Evolutionary conservation across 2,888 invertebrate genomes (phyloP), one percentile per base, ranked within the genome.

Genomic region (Sinelater perroti): DNA sequence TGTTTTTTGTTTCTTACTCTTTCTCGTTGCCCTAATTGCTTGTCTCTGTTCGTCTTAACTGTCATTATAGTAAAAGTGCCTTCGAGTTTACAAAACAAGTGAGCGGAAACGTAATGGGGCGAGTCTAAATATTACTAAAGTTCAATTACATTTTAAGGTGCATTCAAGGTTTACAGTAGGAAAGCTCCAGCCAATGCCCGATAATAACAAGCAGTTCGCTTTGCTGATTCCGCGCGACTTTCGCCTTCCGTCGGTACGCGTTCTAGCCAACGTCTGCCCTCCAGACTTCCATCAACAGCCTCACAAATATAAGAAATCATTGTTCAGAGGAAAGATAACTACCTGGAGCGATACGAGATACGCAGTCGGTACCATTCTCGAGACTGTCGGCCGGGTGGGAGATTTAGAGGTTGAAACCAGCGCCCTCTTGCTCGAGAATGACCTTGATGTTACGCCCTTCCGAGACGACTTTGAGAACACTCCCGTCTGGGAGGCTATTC

Each of bases 351-450:
- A 86, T 62, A 84, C 84, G 0, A 78, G 81, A 56, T 85, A 82
- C 79, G 88, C 89, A 31, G 38, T 83, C 30, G 93, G 91, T 0
- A 80, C 81, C 60, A 80, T 96, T 57, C 68, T 85, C 11, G 82
- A 86, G 68, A 83, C 85, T 44, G 80, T 97, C 35, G 97, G 97
- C 0, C 81, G 84, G 60, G 83, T 84, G 21, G 92, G 91, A 1
- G 86, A 93, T 66, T 82, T 96, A 68, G 84, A 86, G 54, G 83
- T 87, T 1, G 95, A 97, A 80, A 87, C 90, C 0, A 83, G 83
- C 68, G 92, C 91, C 4, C 89, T 97, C 70, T 80, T 97, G 47
- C 80, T 88, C 24, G 90, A 93, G 74, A 88, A 91, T 77, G 85
- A 86, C 65, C 81, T 97, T 47, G 88, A 93, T 76, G 78, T 86